Percentiles rank a stretch among this genome's conserved stretches.
These are phyloP conservation scores for Lytechinus pictus DNA, from an alignment of 35 echinoderm and acorn worm genomes.

Conservation along the genomic window DNA sequence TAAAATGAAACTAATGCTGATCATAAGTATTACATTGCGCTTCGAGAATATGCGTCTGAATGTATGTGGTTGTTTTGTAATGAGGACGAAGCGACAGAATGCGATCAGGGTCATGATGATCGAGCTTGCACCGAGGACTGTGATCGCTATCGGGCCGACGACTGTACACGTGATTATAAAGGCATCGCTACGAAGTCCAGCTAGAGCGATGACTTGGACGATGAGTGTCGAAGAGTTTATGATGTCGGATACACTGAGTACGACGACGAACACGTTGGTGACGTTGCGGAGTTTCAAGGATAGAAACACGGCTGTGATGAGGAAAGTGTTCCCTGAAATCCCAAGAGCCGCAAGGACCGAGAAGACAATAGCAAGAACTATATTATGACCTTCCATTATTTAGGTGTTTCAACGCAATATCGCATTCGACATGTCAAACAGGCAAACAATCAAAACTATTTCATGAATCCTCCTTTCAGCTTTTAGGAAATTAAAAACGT, in stretches of 20 bases:
- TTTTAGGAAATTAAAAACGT: no score
- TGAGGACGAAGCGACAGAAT: slow-evolving; percentile 11
- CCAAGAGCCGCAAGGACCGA: slow-evolving; percentile 45
- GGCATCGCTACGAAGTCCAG: slow-evolving; percentile 35
- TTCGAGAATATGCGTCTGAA: slow-evolving; percentile 20
- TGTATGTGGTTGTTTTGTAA: background rate
- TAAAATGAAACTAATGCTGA: background rate
- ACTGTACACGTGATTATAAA: background rate
- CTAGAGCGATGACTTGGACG: slow-evolving; percentile 64
- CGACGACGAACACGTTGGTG: slow-evolving; percentile 70
- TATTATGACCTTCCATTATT: background rate
- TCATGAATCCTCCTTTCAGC: no score
- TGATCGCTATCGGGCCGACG: background rate
- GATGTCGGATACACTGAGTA: slow-evolving; percentile 56
- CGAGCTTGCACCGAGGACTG: background rate
- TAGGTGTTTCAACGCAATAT: background rate
- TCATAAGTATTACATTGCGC: background rate
- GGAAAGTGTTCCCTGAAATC: slow-evolving; percentile 52
- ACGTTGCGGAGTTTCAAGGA: slow-evolving; percentile 60
- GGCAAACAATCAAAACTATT: no score
- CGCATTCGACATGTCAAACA: no score
- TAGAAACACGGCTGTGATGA: slow-evolving; percentile 50
- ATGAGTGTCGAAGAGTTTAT: slow-evolving; percentile 32
- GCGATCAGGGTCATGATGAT: background rate
- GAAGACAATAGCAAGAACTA: slow-evolving; percentile 53